A percentile compares a stretch with the other conserved stretches of the same genome.
Evolutionary conservation across 2,888 invertebrate species (phyloP).

Genomic region (Myathropa florea): DNA sequence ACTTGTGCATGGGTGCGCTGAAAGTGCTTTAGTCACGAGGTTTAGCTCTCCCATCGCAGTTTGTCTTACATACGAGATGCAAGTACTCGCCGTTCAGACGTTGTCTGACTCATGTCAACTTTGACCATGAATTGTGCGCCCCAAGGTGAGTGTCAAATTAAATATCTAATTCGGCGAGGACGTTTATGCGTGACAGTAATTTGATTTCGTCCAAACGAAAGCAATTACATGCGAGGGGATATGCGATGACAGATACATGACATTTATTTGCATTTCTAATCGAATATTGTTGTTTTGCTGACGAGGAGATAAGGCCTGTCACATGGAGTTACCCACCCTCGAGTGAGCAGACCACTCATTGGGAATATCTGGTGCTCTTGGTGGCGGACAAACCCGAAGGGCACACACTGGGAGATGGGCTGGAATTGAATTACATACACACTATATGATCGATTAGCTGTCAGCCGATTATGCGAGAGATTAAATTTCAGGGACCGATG

Average conservation of each 20-base stretch:
- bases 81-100: background rate
- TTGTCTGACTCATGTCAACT: background rate
- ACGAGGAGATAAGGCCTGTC: background rate
- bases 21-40: background rate
- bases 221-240: background rate
- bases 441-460: too few relatives aligned
- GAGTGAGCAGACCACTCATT: background rate
- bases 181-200: background rate
- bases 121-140: background rate
- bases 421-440: too few relatives aligned
- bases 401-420: too few relatives aligned
- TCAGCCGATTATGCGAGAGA: too few relatives aligned
- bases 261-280: background rate
- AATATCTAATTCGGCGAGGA: background rate
- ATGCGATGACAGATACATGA: background rate
- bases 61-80: too few relatives aligned
- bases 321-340: background rate
- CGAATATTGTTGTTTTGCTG: background rate
- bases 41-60: background rate
- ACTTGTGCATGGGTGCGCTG: background rate
- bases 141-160: background rate
- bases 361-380: background rate
- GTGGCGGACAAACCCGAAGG: too few relatives aligned
- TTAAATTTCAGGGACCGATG: too few relatives aligned
- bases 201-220: background rate